These are phyloP conservation scores for Acrocephalus arundinaceus DNA, from an alignment of 2,113 vertebrate genomes.

Conservation along the genomic window DNA sequence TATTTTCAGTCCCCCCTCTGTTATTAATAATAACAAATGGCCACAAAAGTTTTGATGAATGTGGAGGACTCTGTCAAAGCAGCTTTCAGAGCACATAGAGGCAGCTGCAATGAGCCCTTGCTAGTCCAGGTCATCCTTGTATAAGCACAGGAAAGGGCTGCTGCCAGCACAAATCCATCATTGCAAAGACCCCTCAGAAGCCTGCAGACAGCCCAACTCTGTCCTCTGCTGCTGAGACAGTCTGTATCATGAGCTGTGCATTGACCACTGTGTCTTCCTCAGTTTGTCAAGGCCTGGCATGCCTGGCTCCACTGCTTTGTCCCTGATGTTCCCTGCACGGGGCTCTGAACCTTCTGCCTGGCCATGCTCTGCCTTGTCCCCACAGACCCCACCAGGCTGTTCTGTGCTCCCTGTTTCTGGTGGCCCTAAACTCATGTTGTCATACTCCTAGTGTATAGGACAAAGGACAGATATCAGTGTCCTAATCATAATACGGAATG, in stretches of 20 bases:
- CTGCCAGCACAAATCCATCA: not conserved
- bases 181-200: not conserved
- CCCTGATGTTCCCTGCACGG: not conserved
- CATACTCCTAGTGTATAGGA: not conserved
- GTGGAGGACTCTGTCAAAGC: not conserved
- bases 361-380: not conserved
- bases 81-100: not conserved
- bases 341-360: not conserved
- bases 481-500: not conserved
- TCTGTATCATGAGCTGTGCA: not conserved
- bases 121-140: not conserved
- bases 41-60: not conserved
- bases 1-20: not conserved
- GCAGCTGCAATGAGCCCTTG: not conserved
- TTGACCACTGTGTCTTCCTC: accelerated
- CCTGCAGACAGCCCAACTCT: not conserved
- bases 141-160: not conserved
- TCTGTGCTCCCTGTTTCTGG: not conserved
- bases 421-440: not conserved
- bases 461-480: not conserved
- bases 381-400: not conserved
- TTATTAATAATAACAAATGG: not conserved
- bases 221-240: not conserved
- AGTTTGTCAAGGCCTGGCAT: not conserved
- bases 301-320: not conserved